phyloP scores from a whole-genome alignment of 2,113 vertebrate genomes.

The Plectropomus leopardus region DNA sequence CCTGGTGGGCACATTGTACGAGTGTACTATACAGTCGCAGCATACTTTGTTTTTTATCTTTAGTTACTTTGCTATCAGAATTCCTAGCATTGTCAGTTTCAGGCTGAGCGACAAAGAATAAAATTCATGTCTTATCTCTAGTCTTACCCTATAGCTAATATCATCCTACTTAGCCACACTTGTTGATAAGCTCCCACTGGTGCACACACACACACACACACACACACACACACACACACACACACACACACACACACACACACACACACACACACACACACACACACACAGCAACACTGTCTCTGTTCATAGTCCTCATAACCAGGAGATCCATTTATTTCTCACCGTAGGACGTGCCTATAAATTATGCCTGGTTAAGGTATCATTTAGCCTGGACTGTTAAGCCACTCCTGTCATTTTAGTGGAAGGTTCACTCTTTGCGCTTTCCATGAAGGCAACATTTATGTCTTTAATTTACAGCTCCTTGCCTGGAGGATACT shows the following conservation, averaged over 20 bases:
- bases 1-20: constrained; percentile 24
- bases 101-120: constrained; percentile 15
- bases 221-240: constrained; percentile 30
- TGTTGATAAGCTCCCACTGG: constrained; percentile 83
- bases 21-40: not conserved
- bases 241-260: constrained; percentile 14
- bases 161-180: constrained; percentile 84
- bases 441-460: constrained; percentile 80
- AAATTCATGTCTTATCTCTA: constrained; percentile 7
- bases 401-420: constrained; percentile 82
- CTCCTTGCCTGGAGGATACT: constrained; percentile 84
- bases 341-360: constrained; percentile 72
- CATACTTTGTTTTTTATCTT: not conserved
- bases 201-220: constrained; percentile 26
- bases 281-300: constrained; percentile 40
- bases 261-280: constrained; percentile 28
- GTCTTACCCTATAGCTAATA: constrained; percentile 71
- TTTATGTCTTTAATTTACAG: constrained; percentile 88
- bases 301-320: constrained; percentile 53
- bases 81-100: constrained; percentile 16
- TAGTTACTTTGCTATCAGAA: not conserved
- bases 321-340: constrained; percentile 78
- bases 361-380: constrained; percentile 83
- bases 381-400: constrained; percentile 81
- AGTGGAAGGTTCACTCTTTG: constrained; percentile 81